A percentile compares a stretch with the other conserved stretches of the same genome.
These are phyloP conservation scores for Hyperoplus lanceolatus DNA, from an alignment of 2,797 vertebrate species.

Conservation along the genomic window DNA sequence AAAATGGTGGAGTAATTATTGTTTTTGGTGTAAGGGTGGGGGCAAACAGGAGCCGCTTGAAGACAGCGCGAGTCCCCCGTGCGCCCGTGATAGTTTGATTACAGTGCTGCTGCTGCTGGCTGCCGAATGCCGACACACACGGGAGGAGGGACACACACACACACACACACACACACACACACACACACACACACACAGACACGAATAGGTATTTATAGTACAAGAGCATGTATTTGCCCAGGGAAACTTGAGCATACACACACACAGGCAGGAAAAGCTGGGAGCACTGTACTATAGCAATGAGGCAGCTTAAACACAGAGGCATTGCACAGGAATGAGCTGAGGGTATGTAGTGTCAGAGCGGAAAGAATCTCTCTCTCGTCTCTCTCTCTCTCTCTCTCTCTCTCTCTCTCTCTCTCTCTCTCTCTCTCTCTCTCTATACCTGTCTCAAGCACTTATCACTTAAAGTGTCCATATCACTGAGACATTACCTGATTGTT, in stretches of 20 bases:
- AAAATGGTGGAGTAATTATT: conserved; percentile 97
- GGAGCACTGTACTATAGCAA: conserved; percentile 31
- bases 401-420: conserved; percentile 20
- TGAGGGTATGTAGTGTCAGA: conserved; percentile 61
- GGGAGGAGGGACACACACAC: conserved; percentile 6
- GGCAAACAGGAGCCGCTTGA: conserved; percentile 89
- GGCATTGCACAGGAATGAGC: conserved; percentile 66
- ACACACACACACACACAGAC: conserved; percentile 39
- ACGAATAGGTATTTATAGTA: conserved; percentile 63
- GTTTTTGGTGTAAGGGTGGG: conserved; percentile 89
- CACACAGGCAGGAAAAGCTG: conserved; percentile 19
- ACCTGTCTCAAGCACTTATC: conserved; percentile 55
- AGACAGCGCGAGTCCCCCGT: conserved; percentile 91
- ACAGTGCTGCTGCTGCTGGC: conserved; percentile 84
- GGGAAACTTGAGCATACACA: conserved; percentile 50
- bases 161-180: conserved; percentile 9
- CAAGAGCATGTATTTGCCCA: conserved; percentile 33
- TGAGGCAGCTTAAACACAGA: conserved; percentile 56
- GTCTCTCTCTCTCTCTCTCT: conserved; percentile 19
- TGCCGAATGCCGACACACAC: conserved; percentile 70
- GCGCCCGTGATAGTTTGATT: conserved; percentile 94
- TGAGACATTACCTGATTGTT: conserved; percentile 66
- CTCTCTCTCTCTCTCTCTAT: conserved; percentile 27
- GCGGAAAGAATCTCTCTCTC: conserved; percentile 36
- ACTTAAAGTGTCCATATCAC: conserved; percentile 65